Conservation (phyloP, 2,888 invertebrate genomes). For the Cordylochernes scorpioides region DNA sequence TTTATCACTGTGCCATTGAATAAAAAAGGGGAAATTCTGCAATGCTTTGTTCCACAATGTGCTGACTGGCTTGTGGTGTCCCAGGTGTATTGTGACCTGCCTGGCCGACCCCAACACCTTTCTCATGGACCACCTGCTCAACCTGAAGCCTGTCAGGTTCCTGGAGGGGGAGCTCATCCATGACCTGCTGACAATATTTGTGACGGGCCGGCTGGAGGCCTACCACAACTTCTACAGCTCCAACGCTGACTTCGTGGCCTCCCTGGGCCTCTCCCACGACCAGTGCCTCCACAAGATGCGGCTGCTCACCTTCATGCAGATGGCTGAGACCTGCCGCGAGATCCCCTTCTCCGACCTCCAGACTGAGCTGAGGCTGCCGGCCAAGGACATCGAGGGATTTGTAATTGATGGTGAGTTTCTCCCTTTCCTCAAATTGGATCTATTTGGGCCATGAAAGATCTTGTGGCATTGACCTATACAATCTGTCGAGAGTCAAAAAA, state of each 20-base stretch:
- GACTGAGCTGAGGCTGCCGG: conserved; percentile 53
- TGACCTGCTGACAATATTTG: conserved; percentile 75
- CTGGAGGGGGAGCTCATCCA: conserved; percentile 83
- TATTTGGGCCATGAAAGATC: not conserved
- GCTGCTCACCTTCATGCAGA: conserved; percentile 80
- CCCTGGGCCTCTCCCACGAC: conserved; percentile 52
- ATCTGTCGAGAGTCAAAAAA: no score
- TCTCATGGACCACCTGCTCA: conserved; percentile 69
- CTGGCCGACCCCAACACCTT: conserved; percentile 83
- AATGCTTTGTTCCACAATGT: no score
- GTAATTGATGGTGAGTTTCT: conserved; percentile 54
- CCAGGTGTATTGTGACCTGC: conserved; percentile 65
- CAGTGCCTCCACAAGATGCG: conserved; percentile 91
- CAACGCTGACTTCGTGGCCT: conserved; percentile 63
- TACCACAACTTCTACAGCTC: conserved; percentile 74
- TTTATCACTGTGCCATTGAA: no score
- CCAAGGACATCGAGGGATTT: conserved; percentile 76
- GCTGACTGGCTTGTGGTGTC: no score
- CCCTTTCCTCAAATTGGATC: no score
- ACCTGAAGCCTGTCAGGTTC: conserved; percentile 76
- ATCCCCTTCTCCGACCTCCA: conserved; percentile 70
- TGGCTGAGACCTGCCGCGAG: conserved; percentile 76
- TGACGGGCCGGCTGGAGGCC: conserved; percentile 68
- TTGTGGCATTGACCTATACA: no score
- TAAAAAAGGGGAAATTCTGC: no score